Conservation (phyloP, 2,113 vertebrate species). For the Phaetusa simplex region DNA sequence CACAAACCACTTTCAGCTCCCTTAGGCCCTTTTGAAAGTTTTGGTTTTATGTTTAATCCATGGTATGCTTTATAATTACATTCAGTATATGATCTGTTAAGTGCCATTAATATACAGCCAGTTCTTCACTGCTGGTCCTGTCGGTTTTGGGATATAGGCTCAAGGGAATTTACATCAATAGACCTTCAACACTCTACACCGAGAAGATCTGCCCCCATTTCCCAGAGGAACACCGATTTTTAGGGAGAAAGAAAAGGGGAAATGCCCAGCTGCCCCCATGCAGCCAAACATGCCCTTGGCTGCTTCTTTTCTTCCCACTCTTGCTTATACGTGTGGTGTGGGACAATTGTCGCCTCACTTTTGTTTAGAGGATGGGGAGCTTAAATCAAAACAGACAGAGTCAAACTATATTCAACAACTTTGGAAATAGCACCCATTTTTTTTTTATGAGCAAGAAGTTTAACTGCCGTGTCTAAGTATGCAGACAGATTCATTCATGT, state of each 20-base stretch:
- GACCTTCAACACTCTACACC: neutral
- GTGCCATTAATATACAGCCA: neutral
- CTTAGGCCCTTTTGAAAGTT: neutral
- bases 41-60: neutral
- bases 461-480: constrained; percentile 57
- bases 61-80: neutral
- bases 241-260: neutral
- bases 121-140: neutral
- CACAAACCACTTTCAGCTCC: neutral
- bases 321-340: neutral
- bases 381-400: neutral
- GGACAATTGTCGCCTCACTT: neutral
- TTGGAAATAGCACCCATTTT: neutral
- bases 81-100: neutral
- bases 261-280: neutral
- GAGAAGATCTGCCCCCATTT: neutral
- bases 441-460: neutral
- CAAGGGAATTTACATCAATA: neutral
- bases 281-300: neutral
- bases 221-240: neutral
- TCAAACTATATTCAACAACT: neutral
- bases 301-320: neutral
- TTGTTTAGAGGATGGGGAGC: neutral
- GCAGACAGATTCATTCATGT: constrained; percentile 70
- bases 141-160: neutral